Evolutionary conservation across 92 coral and sea anemone species (phyloP).

Genomic region (Palythoa grandis): DNA sequence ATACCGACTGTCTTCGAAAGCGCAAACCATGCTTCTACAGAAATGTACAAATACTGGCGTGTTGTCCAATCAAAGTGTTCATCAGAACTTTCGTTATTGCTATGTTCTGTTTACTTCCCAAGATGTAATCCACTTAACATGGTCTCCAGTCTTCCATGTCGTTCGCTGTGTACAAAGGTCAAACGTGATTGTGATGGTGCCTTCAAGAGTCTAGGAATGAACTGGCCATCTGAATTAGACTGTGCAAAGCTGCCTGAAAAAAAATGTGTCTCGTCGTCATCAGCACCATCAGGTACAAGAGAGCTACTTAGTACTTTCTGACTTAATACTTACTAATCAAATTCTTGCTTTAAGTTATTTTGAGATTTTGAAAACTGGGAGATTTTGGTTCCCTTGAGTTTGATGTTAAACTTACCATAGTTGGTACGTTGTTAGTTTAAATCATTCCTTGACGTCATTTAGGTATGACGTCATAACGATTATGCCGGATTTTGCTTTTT

Average conservation of each 20-base stretch:
- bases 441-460: too few relatives aligned
- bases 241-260: conserved; percentile 21
- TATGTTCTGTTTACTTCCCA: conserved; percentile 31
- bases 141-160: conserved; percentile 28
- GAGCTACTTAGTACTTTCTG: too few relatives aligned
- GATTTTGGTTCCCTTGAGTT: too few relatives aligned
- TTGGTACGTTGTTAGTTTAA: too few relatives aligned
- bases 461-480: too few relatives aligned
- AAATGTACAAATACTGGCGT: conserved; percentile 17
- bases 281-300: conserved; percentile 5
- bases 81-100: conserved; percentile 10
- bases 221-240: conserved; percentile 20
- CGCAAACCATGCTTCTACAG: background rate
- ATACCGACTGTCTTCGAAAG: background rate
- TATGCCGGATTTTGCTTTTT: too few relatives aligned
- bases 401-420: too few relatives aligned
- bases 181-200: conserved; percentile 19
- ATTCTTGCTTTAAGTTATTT: too few relatives aligned
- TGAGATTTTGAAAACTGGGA: too few relatives aligned
- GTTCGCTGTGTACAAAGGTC: conserved; percentile 32
- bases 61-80: conserved; percentile 19
- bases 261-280: conserved; percentile 13
- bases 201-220: conserved; percentile 7
- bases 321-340: too few relatives aligned
- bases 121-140: conserved; percentile 36